Evolutionary conservation across 2,113 vertebrate species (phyloP).

Genomic region (Pyrgilauda ruficollis): DNA sequence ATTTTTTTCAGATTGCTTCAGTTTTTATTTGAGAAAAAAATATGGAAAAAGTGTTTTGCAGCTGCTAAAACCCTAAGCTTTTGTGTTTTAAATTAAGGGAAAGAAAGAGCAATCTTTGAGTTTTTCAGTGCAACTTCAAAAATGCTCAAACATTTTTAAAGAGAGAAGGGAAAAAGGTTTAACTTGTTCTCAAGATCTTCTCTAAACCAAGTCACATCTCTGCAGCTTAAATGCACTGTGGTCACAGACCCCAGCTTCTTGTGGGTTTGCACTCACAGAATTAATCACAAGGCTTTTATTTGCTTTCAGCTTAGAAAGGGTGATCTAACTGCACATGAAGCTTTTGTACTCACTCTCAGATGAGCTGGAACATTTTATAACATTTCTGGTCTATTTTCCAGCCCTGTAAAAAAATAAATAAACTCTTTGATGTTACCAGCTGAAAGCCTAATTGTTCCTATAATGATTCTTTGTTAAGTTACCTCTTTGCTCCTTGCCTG

Average conservation of each 20-base stretch:
- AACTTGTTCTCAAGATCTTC: not conserved
- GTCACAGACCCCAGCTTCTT: not conserved
- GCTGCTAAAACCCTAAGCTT: not conserved
- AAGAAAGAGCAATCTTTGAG: not conserved
- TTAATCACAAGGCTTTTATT: not conserved
- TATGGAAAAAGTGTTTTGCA: not conserved
- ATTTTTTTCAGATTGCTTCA: not conserved
- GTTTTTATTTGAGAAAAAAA: not conserved
- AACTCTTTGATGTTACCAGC: conserved; percentile 1
- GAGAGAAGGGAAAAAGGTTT: not conserved
- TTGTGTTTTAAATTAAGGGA: not conserved
- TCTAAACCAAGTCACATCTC: not conserved
- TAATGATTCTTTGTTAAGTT: not conserved
- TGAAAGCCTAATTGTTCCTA: not conserved
- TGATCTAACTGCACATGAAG: not conserved
- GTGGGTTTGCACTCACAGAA: not conserved
- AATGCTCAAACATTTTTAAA: not conserved
- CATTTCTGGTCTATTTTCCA: conserved; percentile 23
- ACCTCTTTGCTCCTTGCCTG: not conserved
- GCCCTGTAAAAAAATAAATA: not conserved
- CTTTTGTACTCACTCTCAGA: not conserved
- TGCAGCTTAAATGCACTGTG: not conserved
- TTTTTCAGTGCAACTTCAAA: not conserved
- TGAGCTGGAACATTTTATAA: not conserved
- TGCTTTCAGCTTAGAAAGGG: not conserved